Base-by-base conservation (phyloP, 2,113 vertebrate genomes). In the Aplodontia rufa region DNA sequence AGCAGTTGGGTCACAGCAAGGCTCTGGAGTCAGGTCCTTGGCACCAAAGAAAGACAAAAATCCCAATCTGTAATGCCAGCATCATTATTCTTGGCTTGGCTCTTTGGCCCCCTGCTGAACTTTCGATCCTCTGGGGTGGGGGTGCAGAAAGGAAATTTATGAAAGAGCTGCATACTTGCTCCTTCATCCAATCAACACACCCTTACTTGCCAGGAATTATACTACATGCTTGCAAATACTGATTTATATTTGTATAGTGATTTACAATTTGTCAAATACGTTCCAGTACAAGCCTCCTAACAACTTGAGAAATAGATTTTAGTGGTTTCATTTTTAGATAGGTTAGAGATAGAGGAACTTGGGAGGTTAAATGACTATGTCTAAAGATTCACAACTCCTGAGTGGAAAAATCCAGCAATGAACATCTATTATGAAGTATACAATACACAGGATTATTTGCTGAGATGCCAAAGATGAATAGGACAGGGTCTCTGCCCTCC, bases 301-400 rank as follows among this genome's bases (percentile, higher is more conserved):
- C 30, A 75, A 47, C 28, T 69, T 86, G 47, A 74, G 28, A 79
- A 83, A n/a, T 83, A 76, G 75, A 60, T 94, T 96, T 82, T 53
- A 72, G 74, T 75, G 75, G 22, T 85, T 88, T 95, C 32, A 55
- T 71, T 80, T 91, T 53, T 12, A 81, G 42, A n/a, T 78, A 60
- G 49, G 17, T 71, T 74, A 71, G 74, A 93, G 13, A 89, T 66
- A 53, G 32, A 30, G 64, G 79, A 90, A 58, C 66, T 84, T 40
- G 19, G 30, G 84, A 92, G 45, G 81, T 64, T 94, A 93, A 95
- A 90, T 92, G 58, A 35, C 81, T 87, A 72, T 93, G 53, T 82
- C 32, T 94, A 76, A 92, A 58, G 64, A 87, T 89, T 91, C 49
- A 92, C 28, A 82, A 66, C 17, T 89, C 53, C 71, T 22, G 28